Evolutionary conservation across 64 coral and sea anemone genomes (phyloP).

Genomic region (Montipora cactus): DNA sequence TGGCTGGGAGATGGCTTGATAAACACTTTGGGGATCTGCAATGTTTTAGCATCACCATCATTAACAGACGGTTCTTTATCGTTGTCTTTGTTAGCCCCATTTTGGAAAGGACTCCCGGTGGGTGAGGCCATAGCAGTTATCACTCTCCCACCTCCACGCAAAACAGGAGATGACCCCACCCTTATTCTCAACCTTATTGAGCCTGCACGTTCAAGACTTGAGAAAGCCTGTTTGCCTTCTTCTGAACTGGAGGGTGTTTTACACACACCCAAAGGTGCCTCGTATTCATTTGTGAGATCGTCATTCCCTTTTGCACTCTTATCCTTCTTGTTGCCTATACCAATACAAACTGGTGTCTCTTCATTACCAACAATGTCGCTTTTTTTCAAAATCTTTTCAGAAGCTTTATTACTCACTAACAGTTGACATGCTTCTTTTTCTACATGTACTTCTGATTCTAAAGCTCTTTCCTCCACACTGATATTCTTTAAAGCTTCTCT

Average conservation of each 20-base stretch:
- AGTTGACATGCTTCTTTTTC: not conserved
- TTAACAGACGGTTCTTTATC: not conserved
- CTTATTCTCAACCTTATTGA: slow-evolving; percentile 46
- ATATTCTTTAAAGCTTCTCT: not conserved
- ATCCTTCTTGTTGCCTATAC: not conserved
- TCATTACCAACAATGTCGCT: not conserved
- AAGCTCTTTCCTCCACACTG: too few species aligned
- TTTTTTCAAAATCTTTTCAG: not conserved
- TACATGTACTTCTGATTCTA: not conserved
- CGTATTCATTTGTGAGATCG: not conserved
- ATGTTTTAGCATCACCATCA: not conserved
- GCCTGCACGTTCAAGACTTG: slow-evolving; percentile 1
- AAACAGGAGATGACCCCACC: slow-evolving; percentile 16
- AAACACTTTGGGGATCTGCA: slow-evolving; percentile 37
- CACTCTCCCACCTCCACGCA: slow-evolving; percentile 2
- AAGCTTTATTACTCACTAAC: too few species aligned
- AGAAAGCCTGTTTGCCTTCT: not conserved
- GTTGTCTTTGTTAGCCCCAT: not conserved
- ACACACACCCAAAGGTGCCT: not conserved
- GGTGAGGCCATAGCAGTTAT: slow-evolving; percentile 36
- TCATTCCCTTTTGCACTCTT: not conserved
- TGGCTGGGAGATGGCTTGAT: slow-evolving; percentile 20
- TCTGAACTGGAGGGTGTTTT: not conserved
- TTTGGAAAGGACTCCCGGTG: not conserved
- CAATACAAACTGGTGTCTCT: not conserved